Conservation (phyloP, 2,888 invertebrate species). For the Tetramorium bicarinatum region DNA sequence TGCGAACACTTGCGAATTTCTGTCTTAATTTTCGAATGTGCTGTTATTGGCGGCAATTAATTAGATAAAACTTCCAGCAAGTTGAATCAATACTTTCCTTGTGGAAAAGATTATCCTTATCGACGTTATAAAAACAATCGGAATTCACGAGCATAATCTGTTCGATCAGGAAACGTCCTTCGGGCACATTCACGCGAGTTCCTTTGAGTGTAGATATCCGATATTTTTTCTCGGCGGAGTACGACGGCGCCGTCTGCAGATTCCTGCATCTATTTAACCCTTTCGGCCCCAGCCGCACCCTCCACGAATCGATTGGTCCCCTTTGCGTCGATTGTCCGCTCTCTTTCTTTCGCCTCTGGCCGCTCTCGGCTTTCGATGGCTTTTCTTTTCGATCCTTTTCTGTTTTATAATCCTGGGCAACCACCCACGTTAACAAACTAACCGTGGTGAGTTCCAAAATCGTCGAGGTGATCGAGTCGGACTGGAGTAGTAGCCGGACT, state of each 20-base stretch:
- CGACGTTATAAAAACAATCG: not conserved
- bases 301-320: conserved; percentile 63
- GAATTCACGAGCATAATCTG: conserved; percentile 1
- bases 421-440: conserved; percentile 73
- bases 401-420: not conserved
- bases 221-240: conserved; percentile 73
- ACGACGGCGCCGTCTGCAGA: conserved; percentile 82
- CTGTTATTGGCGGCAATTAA: not conserved
- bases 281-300: conserved; percentile 60
- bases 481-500: conserved; percentile 66
- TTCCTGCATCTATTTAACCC: conserved; percentile 84
- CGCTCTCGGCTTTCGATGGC: conserved; percentile 64
- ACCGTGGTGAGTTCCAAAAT: conserved; percentile 47
- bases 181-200: not conserved
- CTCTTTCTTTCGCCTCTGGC: conserved; percentile 44
- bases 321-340: conserved; percentile 61
- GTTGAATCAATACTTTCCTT: not conserved
- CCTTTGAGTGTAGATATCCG: conserved; percentile 38
- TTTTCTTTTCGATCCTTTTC: conserved; percentile 48
- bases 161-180: conserved; percentile 20
- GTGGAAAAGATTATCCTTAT: not conserved
- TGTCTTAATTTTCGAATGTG: not conserved
- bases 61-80: not conserved
- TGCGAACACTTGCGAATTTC: not conserved
- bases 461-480: conserved; percentile 70